Evolutionary conservation across 2,113 vertebrate species (phyloP).

Genomic region (Engystomops pustulosus): DNA sequence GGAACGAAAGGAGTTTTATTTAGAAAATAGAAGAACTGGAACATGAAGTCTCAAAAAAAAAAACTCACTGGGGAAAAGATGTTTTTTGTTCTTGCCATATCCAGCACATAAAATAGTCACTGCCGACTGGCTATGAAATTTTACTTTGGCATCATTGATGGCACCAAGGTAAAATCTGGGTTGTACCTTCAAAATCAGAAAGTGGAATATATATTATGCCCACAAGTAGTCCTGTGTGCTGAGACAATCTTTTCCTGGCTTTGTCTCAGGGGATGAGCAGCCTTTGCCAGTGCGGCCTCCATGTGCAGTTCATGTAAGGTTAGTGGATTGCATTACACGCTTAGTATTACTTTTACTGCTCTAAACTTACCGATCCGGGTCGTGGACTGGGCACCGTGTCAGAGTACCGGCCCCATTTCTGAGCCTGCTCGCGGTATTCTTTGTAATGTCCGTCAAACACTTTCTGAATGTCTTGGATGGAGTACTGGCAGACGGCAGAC

Average conservation of each 20-base stretch:
- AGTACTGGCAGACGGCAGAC: conserved; percentile 90
- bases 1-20: background rate
- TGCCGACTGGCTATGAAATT: too few species aligned
- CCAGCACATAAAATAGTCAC: too few species aligned
- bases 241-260: conserved; percentile 24
- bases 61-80: too few species aligned
- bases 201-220: background rate
- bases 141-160: too few species aligned
- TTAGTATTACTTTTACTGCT: background rate
- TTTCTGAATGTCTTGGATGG: conserved; percentile 83
- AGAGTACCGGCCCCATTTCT: conserved; percentile 86
- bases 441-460: conserved; percentile 93
- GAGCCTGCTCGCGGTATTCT: conserved; percentile 86
- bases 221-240: conserved; percentile 12
- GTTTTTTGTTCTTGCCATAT: too few species aligned
- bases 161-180: background rate
- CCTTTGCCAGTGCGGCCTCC: background rate
- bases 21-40: background rate
- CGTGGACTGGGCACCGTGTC: conserved; percentile 82
- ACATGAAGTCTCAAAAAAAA: too few species aligned
- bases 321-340: background rate
- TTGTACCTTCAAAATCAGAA: background rate
- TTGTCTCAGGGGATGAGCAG: background rate
- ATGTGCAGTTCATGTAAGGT: conserved; percentile 24
- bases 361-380: conserved; percentile 86